A percentile compares a stretch with the other conserved stretches of the same genome.
phyloP scores from a whole-genome alignment of 1,140 invertebrate species.

The Drosophila seguyi region DNA sequence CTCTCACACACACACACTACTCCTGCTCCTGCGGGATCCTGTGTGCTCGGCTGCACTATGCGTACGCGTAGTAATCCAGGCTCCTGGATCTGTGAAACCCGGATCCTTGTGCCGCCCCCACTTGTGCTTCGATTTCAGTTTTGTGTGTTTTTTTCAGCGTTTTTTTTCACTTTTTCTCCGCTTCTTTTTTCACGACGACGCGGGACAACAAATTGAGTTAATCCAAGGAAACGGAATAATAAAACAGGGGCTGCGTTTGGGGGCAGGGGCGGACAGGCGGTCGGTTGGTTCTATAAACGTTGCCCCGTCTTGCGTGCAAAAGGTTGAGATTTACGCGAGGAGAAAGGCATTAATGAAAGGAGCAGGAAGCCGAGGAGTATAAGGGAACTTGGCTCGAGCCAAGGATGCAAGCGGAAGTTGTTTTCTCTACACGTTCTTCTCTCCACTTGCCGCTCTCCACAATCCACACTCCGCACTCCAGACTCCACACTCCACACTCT shows the following conservation, averaged over 20 bases:
- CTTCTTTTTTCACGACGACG: slow-evolving; percentile 25
- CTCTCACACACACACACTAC: slow-evolving; percentile 17
- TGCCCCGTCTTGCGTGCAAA: slow-evolving; percentile 67
- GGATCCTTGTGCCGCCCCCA: slow-evolving; percentile 55
- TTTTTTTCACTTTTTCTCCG: slow-evolving; percentile 1
- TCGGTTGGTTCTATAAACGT: slow-evolving; percentile 69
- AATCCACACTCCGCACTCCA: slow-evolving; percentile 12
- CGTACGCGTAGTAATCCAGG: slow-evolving; percentile 62
- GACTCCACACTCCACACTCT: slow-evolving; percentile 16
- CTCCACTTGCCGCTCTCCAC: slow-evolving; percentile 16
- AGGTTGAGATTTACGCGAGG: slow-evolving; percentile 77
- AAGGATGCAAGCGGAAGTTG: slow-evolving; percentile 53
- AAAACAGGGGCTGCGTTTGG: slow-evolving; percentile 47
- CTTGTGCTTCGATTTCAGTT: slow-evolving; percentile 69
- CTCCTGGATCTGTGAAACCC: slow-evolving; percentile 34
- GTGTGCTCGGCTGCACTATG: slow-evolving; percentile 59
- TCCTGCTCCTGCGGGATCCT: slow-evolving; percentile 14
- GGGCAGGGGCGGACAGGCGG: slow-evolving; percentile 4
- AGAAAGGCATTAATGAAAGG: slow-evolving; percentile 76
- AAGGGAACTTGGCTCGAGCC: slow-evolving; percentile 16
- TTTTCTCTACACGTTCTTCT: slow-evolving; percentile 43
- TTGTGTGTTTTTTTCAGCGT: neutral
- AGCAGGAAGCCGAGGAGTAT: slow-evolving; percentile 18
- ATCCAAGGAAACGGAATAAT: slow-evolving; percentile 84
- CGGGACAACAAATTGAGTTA: slow-evolving; percentile 82